Evolutionary conservation across 2,113 vertebrate genomes (phyloP).

Genomic region (Poeciliopsis turrubarensis): DNA sequence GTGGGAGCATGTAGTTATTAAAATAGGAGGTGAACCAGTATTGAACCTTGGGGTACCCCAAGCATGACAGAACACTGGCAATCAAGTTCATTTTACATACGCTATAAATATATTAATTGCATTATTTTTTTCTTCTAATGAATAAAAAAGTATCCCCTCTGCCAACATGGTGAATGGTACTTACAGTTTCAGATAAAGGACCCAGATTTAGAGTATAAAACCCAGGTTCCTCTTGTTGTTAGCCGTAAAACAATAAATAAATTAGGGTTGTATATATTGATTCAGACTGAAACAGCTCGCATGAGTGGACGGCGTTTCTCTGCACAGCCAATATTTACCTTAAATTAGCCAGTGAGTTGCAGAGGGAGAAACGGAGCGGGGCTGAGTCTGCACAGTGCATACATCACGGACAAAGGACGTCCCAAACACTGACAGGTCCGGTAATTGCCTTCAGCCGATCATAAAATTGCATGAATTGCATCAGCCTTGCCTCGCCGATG

Average conservation of each 20-base stretch:
- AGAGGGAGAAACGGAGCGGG: conserved; percentile 14
- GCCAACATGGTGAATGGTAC: too few relatives aligned
- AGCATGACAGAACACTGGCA: too few relatives aligned
- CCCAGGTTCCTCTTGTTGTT: not conserved
- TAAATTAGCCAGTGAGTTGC: conserved; percentile 11
- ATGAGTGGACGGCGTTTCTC: conserved; percentile 17
- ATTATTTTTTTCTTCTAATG: too few relatives aligned
- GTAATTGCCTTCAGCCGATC: conserved; percentile 72
- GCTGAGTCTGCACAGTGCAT: conserved; percentile 44
- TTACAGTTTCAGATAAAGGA: not conserved
- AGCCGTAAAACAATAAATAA: not conserved
- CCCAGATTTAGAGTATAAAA: not conserved
- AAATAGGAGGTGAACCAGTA: too few relatives aligned
- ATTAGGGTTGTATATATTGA: not conserved
- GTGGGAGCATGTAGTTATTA: too few relatives aligned
- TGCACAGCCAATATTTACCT: conserved; percentile 18
- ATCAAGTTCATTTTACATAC: too few relatives aligned
- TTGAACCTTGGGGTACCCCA: too few relatives aligned
- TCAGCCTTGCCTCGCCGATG: conserved; percentile 60
- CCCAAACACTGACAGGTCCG: conserved; percentile 62
- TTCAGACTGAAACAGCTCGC: conserved; percentile 8
- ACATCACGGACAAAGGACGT: conserved; percentile 44
- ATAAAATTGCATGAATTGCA: conserved; percentile 71
- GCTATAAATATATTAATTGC: too few relatives aligned
- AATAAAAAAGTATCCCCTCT: too few relatives aligned